Evolutionary conservation across 2,113 vertebrate genomes (phyloP), one percentile per base, ranked within the genome.

Genomic region (Neolamprologus caudopunctatus): DNA sequence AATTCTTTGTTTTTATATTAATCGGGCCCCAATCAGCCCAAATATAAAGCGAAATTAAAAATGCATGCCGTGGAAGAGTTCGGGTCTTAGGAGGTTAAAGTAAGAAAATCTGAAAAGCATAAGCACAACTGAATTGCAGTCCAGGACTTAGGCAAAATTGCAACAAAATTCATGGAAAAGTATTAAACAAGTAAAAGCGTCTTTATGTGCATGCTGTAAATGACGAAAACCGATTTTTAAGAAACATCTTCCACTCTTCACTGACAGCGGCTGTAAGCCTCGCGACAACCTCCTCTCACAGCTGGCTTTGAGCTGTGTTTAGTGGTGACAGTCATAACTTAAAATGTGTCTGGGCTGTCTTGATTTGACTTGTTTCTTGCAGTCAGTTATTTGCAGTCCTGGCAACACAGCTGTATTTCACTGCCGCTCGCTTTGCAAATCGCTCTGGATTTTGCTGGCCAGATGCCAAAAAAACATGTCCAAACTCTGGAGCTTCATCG

Each of bases 11-110:
- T 57, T 57, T 57, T 26, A 57, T 0, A 26, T 57, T 14, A 0
- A 14, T 57, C 0, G 0, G 54, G 54, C 24, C 7, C 12, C 54
- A 57, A 14, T 57, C 0, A 0, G 12, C 0, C 12, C 54, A 55
- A 3, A 55, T 55, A 55, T 55, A 26, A 55, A 55, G 54, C 0
- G 7, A 55, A 55, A 5, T 14, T 26, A 55, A 55, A 57, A 57
- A 57, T 57, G 54, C 54, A 57, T 26, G 54, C 0, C 0, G 0
- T 57, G 54, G 24, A 57, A 57, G 54, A 55, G 54, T 55, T 55
- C 1, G 0, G 21, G 21, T 26, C 0, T 55, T 13, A 55, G 53
- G 4, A 55, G 54, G 54, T 57, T 57, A 73, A 26, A 45, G 37
- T 9, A 16, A 73, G n/a, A 73, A 73, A 45, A 24, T 24, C 21